These are phyloP conservation scores for Triplophysa tibetana DNA, from an alignment of 2,113 vertebrate species.

Conservation along the genomic window DNA sequence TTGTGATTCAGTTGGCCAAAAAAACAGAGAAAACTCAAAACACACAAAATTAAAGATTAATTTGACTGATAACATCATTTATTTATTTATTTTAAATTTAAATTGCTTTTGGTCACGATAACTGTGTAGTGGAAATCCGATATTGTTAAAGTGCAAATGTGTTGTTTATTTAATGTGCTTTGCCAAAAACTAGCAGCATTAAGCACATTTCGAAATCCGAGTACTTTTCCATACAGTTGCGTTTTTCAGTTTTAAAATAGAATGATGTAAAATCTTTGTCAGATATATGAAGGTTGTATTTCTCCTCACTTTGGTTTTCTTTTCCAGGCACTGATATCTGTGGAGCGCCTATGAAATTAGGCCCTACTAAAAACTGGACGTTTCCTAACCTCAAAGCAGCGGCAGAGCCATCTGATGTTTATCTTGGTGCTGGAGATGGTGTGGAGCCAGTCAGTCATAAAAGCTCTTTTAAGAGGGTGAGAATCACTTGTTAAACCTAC, in stretches of 20 bases:
- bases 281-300: neutral
- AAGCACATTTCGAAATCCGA: too few species aligned
- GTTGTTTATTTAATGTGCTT: too few species aligned
- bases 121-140: too few species aligned
- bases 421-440: constrained; percentile 44
- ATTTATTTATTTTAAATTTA: too few species aligned
- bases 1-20: too few species aligned
- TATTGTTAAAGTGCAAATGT: too few species aligned
- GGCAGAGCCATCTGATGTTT: constrained; percentile 49
- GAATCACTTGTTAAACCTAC: constrained; percentile 19
- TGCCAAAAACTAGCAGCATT: too few species aligned
- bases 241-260: neutral
- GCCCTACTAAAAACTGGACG: constrained; percentile 52
- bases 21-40: too few species aligned
- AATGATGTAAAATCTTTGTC: neutral
- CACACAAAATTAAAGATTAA: too few species aligned
- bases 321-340: constrained; percentile 46
- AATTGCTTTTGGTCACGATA: too few species aligned
- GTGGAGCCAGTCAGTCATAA: constrained; percentile 50
- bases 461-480: constrained; percentile 54
- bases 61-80: too few species aligned
- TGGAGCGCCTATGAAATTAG: constrained; percentile 46
- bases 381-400: constrained; percentile 55
- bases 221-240: too few species aligned
- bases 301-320: neutral